A percentile compares a stretch with the other conserved stretches of the same genome.
These are phyloP conservation scores for Morpho deidamia DNA, from an alignment of 2,888 invertebrate genomes.

Conservation along the genomic window DNA sequence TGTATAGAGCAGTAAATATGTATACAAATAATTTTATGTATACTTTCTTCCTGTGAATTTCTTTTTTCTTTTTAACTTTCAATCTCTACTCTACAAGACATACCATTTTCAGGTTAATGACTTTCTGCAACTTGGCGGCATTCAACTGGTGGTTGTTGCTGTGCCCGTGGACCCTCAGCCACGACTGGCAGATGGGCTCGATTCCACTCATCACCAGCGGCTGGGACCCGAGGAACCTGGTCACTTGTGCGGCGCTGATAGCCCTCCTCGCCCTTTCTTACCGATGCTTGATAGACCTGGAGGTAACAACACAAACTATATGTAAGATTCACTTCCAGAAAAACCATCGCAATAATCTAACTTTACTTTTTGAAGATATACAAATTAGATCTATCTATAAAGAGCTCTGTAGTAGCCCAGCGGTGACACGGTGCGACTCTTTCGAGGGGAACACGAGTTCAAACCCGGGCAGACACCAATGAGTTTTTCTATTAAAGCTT, in stretches of 20 bases:
- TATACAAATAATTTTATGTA: not conserved
- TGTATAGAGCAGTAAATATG: no score
- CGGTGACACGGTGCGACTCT: no score
- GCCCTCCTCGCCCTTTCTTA: slow-evolving; percentile 79
- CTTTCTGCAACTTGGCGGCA: slow-evolving; percentile 89
- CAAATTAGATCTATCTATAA: no score
- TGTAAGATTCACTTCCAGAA: no score
- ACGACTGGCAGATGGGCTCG: slow-evolving; percentile 95
- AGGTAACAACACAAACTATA: slow-evolving; percentile 79
- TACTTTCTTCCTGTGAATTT: not conserved
- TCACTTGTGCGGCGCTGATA: slow-evolving; percentile 83
- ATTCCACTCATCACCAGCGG: slow-evolving; percentile 84
- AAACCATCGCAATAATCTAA: no score
- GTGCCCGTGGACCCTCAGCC: slow-evolving; percentile 86
- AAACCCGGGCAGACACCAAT: no score
- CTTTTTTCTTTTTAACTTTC: no score
- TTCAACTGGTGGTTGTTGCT: slow-evolving; percentile 92
- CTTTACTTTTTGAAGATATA: no score
- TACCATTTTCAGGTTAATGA: slow-evolving; percentile 82
- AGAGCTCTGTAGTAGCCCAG: no score
- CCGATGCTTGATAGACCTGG: slow-evolving; percentile 81
- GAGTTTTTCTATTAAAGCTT: no score
- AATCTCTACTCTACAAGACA: no score
- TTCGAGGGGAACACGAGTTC: no score
- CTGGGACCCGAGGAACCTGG: slow-evolving; percentile 85